Base-by-base conservation (phyloP, 1,140 invertebrate genomes). In the Steinernema feltiae region DNA sequence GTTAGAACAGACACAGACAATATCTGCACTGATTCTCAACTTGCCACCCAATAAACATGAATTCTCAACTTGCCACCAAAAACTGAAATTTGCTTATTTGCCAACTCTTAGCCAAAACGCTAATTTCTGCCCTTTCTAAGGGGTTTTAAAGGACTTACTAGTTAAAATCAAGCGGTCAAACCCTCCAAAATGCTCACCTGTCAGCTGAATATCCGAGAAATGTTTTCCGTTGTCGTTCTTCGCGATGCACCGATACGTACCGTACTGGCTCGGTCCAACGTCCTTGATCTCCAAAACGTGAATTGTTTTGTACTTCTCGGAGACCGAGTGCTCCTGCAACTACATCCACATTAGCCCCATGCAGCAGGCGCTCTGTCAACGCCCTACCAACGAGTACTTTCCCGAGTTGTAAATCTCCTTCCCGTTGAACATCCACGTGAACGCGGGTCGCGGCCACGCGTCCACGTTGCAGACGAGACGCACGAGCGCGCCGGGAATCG, bases 401-500 rank as follows among this genome's bases (percentile, higher is more conserved):
- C 77, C 63, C n/a, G 53, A 69, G 3, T 80, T 74, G 53, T 73
- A 77, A 21, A 80, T 30, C 30, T 71, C 63, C 24, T 78, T 48
- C 32, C 80, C 80, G 21, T 82, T 74, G 29, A 77, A 73, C 32
- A 77, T 35, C 80, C 80, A 82, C 21, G 48, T 69, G 21, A 82
- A 69, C 35, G 81, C 74, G 18, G 80, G 80, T 63, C 80, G 32
- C 15, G 80, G 80, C 80, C 80, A 82, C 7, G 80, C 75, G 48
- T 81, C 80, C 27, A 77, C 75, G 1, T 72, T 82, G 71, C 80
- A 82, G 21, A 74, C 80, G 35, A 82, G 41, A 12, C 77, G 18
- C 0, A 72, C 80, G 21, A 81, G 41, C 7, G 71, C 63, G 24
- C 81, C 78, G 30, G 76, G 46, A n/a, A 69, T 63, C 30, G 81